Evolutionary conservation across 2,888 invertebrate species (phyloP).

Genomic region (Ophion ellenae): DNA sequence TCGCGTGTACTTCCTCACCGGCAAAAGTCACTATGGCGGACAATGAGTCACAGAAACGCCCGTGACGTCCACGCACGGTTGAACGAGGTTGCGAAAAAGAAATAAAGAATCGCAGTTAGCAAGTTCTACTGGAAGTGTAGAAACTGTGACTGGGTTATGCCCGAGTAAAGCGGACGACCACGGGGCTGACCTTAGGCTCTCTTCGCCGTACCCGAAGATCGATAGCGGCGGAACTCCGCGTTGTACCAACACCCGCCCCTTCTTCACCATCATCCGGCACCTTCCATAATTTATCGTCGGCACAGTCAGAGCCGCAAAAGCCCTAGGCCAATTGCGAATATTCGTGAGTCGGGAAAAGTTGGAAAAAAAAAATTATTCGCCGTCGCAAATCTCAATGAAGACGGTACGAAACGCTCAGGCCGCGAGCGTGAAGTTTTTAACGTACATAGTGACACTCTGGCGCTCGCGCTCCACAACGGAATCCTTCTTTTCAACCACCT

Average conservation of each 20-base stretch:
- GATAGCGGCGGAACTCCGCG: conserved; percentile 71
- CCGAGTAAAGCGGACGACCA: conserved; percentile 37
- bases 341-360: neutral
- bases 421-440: conserved; percentile 19
- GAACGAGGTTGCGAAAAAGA: neutral
- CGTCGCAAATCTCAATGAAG: conserved; percentile 30
- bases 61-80: conserved; percentile 27
- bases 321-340: conserved; percentile 13
- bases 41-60: conserved; percentile 29
- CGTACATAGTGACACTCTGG: neutral
- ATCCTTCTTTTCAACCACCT: conserved; percentile 54
- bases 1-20: conserved; percentile 1
- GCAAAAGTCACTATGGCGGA: neutral
- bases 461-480: neutral
- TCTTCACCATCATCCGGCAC: conserved; percentile 46
- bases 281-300: conserved; percentile 80
- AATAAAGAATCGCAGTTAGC: neutral
- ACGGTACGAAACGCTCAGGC: conserved; percentile 15
- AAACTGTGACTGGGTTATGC: conserved; percentile 15
- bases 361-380: conserved; percentile 22
- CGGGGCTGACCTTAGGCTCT: conserved; percentile 76
- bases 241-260: conserved; percentile 27
- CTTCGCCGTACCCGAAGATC: conserved; percentile 71
- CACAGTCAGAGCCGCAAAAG: conserved; percentile 63
- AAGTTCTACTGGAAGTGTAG: conserved; percentile 15